Evolutionary conservation across 2,113 vertebrate species (phyloP).

Genomic region (Scophthalmus maximus): DNA sequence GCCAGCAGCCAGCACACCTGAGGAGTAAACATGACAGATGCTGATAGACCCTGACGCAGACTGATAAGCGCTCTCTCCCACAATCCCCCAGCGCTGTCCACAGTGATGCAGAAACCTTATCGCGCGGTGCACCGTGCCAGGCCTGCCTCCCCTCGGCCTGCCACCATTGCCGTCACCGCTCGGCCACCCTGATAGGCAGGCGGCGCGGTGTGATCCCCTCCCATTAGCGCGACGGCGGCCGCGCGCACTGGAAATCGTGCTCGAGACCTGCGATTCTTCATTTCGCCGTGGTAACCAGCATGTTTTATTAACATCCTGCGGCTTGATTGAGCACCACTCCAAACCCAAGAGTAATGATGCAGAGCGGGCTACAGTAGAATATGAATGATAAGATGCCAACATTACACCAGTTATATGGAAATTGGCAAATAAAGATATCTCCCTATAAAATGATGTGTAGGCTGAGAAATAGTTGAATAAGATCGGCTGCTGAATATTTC

Average conservation of each 20-base stretch:
- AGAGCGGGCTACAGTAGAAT: constrained; percentile 34
- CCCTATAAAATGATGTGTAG: constrained; percentile 8
- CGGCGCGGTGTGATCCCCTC: neutral
- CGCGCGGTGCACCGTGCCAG: constrained; percentile 27
- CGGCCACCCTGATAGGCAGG: constrained; percentile 12
- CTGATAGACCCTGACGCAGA: constrained; percentile 74
- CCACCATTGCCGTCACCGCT: constrained; percentile 1
- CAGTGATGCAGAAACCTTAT: constrained; percentile 67
- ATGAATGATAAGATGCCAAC: constrained; percentile 62
- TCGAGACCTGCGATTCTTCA: constrained; percentile 58
- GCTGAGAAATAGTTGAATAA: constrained; percentile 31
- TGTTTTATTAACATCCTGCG: constrained; percentile 68
- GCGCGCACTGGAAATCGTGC: constrained; percentile 38
- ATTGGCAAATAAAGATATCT: constrained; percentile 46
- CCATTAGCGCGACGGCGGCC: neutral
- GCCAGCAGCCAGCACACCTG: constrained; percentile 69
- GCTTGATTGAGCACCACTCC: constrained; percentile 63
- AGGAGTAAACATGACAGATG: constrained; percentile 77
- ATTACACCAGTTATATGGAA: constrained; percentile 48
- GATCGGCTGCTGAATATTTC: constrained; percentile 14
- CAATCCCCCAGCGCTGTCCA: constrained; percentile 65
- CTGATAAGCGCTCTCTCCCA: constrained; percentile 64
- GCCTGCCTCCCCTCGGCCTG: constrained; percentile 19
- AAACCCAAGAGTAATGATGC: constrained; percentile 61
- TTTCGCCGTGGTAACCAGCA: constrained; percentile 38